Evolutionary conservation across 1,140 invertebrate species (phyloP).

Genomic region (Chionoecetes opilio): DNA sequence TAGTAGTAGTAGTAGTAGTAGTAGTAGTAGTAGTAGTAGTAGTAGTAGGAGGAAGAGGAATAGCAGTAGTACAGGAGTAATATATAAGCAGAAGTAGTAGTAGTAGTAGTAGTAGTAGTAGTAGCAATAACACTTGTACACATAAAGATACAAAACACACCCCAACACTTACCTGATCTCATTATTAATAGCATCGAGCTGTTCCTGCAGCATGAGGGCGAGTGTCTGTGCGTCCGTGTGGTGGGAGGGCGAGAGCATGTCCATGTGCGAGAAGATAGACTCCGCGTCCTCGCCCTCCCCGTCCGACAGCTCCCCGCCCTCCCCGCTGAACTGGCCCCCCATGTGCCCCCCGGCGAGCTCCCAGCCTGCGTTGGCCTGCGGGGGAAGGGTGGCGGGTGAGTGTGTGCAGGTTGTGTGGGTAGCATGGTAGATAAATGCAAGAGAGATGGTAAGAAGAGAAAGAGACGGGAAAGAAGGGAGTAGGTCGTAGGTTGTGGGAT

Average conservation of each 20-base stretch:
- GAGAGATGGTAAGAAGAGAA: not conserved
- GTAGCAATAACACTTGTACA: too few species aligned
- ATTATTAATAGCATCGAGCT: constrained; percentile 99
- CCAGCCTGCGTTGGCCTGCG: constrained; percentile 56
- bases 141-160: not conserved
- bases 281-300: constrained; percentile 81
- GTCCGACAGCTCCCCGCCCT: constrained; percentile 86
- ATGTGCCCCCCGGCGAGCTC: constrained; percentile 57
- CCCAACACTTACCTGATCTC: constrained; percentile 91
- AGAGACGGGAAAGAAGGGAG: not conserved
- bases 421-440: not conserved
- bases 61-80: not conserved
- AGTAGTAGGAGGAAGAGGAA: not conserved
- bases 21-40: constrained; percentile 19
- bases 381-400: not conserved
- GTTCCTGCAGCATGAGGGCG: constrained; percentile 99
- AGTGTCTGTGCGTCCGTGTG: constrained; percentile 98
- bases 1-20: constrained; percentile 3
- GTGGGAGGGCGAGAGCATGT: constrained; percentile 81
- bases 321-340: constrained; percentile 86
- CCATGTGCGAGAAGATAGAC: constrained; percentile 81
- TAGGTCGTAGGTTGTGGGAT: not conserved
- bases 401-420: not conserved
- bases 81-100: too few species aligned
- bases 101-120: not conserved